These are phyloP conservation scores for fruit fly (Drosophila melanogaster) DNA, from an alignment of 1,140 invertebrate genomes.

Conservation along the genomic window Release_6_plus_ISO1_MT NC_004354.4:2538001-2538500, in stretches of 20 bases:
- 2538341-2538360: background rate
- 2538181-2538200: constrained; percentile 16
- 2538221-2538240: constrained; percentile 50
- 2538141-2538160: background rate
- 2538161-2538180: constrained; percentile 29
- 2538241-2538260: constrained; percentile 49
- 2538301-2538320: constrained; percentile 3
- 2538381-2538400: constrained; percentile 56
- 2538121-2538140: constrained; percentile 17
- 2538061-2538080: background rate
- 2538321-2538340: background rate
- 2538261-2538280: constrained; percentile 38
- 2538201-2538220: constrained; percentile 55
- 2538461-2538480: constrained; percentile 73
- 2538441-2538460: constrained; percentile 40
- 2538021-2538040: constrained; percentile 8
- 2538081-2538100: constrained; percentile 4
- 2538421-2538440: constrained; percentile 1
- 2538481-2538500: constrained; percentile 37
- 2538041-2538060: constrained; percentile 20
- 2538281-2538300: constrained; percentile 7
- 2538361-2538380: too few relatives aligned
- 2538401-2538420: constrained; percentile 36
- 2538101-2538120: background rate
- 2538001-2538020: background rate